phyloP scores from a whole-genome alignment of 2,888 invertebrate species.

The Ceratothoa steindachneri region DNA sequence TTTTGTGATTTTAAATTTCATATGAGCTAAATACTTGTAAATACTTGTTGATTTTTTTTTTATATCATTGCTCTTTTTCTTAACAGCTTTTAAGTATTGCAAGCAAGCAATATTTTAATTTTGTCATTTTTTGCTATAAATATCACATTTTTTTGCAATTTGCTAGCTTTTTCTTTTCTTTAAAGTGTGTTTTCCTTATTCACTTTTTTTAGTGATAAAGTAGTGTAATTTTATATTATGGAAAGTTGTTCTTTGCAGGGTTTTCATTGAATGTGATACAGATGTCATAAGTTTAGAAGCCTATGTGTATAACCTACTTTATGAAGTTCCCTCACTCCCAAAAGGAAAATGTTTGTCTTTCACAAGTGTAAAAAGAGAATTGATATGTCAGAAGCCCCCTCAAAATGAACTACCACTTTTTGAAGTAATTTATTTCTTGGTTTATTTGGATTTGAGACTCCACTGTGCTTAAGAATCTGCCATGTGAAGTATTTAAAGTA shows the following conservation, averaged over 20 bases:
- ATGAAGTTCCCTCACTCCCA: constrained; percentile 85
- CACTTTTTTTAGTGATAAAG: neutral
- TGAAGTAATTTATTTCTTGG: constrained; percentile 57
- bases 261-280: constrained; percentile 54
- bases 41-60: too few species aligned
- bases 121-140: too few species aligned
- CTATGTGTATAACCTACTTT: constrained; percentile 74
- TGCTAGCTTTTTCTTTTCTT: too few species aligned
- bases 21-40: too few species aligned
- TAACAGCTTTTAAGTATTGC: too few species aligned
- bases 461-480: too few species aligned
- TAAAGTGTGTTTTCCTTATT: too few species aligned
- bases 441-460: neutral
- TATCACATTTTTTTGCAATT: too few species aligned
- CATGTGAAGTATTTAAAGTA: neutral
- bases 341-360: constrained; percentile 76
- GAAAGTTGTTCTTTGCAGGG: constrained; percentile 19
- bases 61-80: too few species aligned
- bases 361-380: constrained; percentile 56
- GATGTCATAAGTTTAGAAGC: constrained; percentile 56
- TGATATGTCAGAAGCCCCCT: constrained; percentile 64
- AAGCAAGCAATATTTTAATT: too few species aligned
- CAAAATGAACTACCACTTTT: constrained; percentile 84
- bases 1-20: too few species aligned
- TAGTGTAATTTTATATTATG: neutral